phyloP scores from a whole-genome alignment of 1,140 invertebrate genomes.

The Pogonomyrmex californicus region DNA sequence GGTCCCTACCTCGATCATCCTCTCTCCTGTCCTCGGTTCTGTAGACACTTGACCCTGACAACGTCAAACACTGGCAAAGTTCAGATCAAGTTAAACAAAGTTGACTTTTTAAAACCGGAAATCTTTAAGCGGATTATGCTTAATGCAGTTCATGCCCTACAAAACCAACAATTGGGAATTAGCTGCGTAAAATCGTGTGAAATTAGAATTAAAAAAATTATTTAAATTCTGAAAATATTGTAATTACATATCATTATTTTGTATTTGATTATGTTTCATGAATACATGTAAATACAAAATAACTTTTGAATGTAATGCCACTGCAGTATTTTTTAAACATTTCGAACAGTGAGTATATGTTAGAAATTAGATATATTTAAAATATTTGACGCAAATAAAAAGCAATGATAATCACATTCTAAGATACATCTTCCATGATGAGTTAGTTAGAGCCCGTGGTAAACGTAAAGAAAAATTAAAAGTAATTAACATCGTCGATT shows the following conservation, averaged over 20 bases:
- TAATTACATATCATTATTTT: background rate
- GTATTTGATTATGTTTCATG: background rate
- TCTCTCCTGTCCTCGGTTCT: constrained; percentile 83
- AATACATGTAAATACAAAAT: background rate
- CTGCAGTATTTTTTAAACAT: background rate
- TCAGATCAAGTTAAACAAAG: constrained; percentile 88
- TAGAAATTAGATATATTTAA: background rate
- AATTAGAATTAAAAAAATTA: background rate
- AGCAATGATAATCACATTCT: background rate
- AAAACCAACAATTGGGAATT: constrained; percentile 37
- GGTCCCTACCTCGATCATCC: constrained; percentile 81
- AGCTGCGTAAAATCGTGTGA: background rate
- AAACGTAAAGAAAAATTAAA: too few relatives aligned
- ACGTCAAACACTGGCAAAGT: constrained; percentile 89
- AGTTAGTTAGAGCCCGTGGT: too few relatives aligned
- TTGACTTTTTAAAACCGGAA: constrained; percentile 84
- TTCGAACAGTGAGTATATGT: background rate
- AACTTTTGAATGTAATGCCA: background rate
- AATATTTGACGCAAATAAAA: background rate
- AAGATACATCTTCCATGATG: background rate
- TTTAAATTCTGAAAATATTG: background rate
- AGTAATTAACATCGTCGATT: background rate
- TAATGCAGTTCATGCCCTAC: constrained; percentile 55
- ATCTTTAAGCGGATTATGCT: constrained; percentile 82
- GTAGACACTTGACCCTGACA: constrained; percentile 87